These are phyloP conservation scores for Seira sanloemensis DNA, from an alignment of 2,888 invertebrate species.

Conservation along the genomic window DNA sequence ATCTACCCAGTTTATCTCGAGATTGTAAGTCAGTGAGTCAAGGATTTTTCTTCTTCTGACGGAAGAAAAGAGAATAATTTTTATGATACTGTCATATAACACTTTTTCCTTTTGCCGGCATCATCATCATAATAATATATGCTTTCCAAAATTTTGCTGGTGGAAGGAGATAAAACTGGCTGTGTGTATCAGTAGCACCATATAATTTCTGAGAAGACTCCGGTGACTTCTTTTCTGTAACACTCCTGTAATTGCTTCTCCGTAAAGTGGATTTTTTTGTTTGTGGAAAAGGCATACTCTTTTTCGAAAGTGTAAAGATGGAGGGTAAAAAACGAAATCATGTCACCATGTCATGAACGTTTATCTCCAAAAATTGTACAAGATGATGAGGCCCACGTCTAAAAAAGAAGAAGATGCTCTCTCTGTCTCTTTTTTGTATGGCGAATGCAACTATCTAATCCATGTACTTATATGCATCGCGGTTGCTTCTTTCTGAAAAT, in stretches of 20 bases:
- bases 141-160: neutral
- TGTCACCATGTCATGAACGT: constrained; percentile 52
- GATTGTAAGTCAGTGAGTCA: constrained; percentile 57
- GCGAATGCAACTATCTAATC: neutral
- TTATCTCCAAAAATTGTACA: neutral
- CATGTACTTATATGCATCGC: neutral
- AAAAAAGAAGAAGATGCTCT: neutral
- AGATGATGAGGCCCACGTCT: neutral
- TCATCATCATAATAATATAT: neutral
- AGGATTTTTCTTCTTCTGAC: constrained; percentile 40
- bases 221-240: neutral
- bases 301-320: neutral
- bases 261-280: too few species aligned
- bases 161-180: neutral
- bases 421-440: neutral
- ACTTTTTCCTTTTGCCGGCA: constrained; percentile 5
- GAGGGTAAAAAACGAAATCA: constrained; percentile 33
- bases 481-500: neutral
- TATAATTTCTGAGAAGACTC: too few species aligned
- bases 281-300: too few species aligned
- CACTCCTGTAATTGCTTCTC: neutral
- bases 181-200: constrained; percentile 1
- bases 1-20: neutral
- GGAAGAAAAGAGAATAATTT: constrained; percentile 29
- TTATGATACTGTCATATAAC: constrained; percentile 48